Evolutionary conservation across 2,797 vertebrate species (phyloP), one percentile per base, ranked within the genome.

Genomic region (Atherinosoma microstoma): DNA sequence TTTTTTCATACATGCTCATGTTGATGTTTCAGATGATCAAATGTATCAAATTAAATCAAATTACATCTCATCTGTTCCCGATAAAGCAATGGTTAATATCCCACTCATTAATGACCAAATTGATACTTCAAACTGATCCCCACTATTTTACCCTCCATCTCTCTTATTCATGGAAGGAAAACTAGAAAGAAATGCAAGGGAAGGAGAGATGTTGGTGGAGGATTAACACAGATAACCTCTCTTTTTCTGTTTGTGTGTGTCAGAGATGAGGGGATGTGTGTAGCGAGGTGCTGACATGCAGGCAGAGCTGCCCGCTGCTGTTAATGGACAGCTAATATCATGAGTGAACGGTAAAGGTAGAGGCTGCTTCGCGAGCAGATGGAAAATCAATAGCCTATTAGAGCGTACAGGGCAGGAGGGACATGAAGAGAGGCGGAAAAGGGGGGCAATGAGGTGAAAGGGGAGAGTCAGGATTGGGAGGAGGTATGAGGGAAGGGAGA

Each of bases 351-450:
- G 94, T 94, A 94, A 95, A 96, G 95, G 93, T 93, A 91, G 87
- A 93, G 91, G 76, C 93, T 94, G 94, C 96, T 97, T 92, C 93
- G 84, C 92, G 91, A 89, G 92, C 93, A 90, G 94, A 96, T 96
- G 90, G 94, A 95, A 97, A 99, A 98, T 98, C 97, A 94, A 98
- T 97, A 97, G 95, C 92, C 95, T 96, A 96, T 97, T 98, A 96
- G 94, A 96, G 95, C 93, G 83, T 73, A 94, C 93, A 94, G 93
- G 94, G 94, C 91, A 90, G 80, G 64, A 78, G 83, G 80, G 86
- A 85, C 77, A 79, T 59, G 88, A 80, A 85, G 83, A 84, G 89
- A 73, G 75, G 59, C 35, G 18, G 92, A 13, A 18, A 82, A 79
- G 83, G 84, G 89, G 76, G 86, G 90, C 83, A 91, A 93, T 88